Percentiles rank a stretch among this genome's conserved stretches.
Conservation (phyloP, 1,140 invertebrate species). For the Matsumurasca onukii region DNA sequence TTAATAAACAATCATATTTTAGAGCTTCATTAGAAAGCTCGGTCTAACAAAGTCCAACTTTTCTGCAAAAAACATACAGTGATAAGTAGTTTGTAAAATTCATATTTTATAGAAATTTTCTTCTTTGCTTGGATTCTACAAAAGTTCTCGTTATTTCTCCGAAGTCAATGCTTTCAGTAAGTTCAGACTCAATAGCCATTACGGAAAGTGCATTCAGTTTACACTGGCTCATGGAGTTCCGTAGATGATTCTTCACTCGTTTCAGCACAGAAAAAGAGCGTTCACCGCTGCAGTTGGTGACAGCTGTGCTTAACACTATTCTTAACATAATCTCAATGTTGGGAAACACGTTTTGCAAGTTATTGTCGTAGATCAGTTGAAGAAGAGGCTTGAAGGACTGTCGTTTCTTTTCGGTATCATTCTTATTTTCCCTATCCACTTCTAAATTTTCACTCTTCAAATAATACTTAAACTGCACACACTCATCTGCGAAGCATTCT, state of each 20-base stretch:
- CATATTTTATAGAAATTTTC: constrained; percentile 24
- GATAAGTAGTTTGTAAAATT: not conserved
- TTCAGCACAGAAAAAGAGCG: constrained; percentile 13
- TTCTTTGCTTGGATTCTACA: constrained; percentile 13
- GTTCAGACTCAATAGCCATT: constrained; percentile 18
- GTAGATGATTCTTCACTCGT: constrained; percentile 14
- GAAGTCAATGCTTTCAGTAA: constrained; percentile 27
- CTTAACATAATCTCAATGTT: constrained; percentile 17
- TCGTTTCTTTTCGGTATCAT: constrained; percentile 17
- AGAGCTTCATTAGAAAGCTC: no score
- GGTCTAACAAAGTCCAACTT: no score
- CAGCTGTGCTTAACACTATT: no score
- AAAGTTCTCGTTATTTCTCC: constrained; percentile 20
- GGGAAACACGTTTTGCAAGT: constrained; percentile 15
- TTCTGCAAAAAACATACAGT: not conserved
- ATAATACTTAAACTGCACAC: constrained; percentile 10
- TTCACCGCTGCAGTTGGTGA: constrained; percentile 17
- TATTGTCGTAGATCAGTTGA: constrained; percentile 9
- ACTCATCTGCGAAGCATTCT: not conserved
- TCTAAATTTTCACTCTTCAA: constrained; percentile 28
- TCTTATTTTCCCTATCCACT: not conserved
- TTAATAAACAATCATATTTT: no score
- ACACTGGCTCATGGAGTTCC: constrained; percentile 24
- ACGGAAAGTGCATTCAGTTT: constrained; percentile 16
- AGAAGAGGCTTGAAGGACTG: constrained; percentile 20